These are phyloP conservation scores for Rallus limicola DNA, from an alignment of 2,113 vertebrate genomes.

Conservation along the genomic window DNA sequence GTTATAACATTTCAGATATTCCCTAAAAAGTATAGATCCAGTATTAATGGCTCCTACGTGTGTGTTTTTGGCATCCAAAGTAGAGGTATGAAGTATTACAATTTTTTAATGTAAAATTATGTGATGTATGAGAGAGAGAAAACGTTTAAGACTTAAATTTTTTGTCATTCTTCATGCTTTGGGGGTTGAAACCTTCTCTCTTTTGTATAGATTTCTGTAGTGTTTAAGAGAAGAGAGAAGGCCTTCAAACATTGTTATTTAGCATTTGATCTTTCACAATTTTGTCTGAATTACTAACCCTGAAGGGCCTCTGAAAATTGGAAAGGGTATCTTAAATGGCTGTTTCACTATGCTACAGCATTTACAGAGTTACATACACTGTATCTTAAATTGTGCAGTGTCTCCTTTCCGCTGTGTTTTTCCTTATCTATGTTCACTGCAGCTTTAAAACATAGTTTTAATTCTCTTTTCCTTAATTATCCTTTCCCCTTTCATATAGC, in stretches of 20 bases:
- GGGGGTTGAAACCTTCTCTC: slow-evolving; percentile 50
- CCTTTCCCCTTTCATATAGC: neutral
- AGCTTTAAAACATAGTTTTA: neutral
- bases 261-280: neutral
- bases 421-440: slow-evolving; percentile 8
- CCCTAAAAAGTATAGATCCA: slow-evolving; percentile 98
- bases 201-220: slow-evolving; percentile 30
- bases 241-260: slow-evolving; percentile 20
- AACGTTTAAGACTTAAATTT: neutral
- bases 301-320: slow-evolving; percentile 1
- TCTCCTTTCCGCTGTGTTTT: slow-evolving; percentile 39
- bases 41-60: slow-evolving; percentile 99
- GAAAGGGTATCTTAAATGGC: slow-evolving; percentile 1
- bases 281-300: slow-evolving; percentile 27
- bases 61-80: slow-evolving; percentile 99
- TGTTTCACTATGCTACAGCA: neutral
- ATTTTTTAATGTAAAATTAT: slow-evolving; percentile 61
- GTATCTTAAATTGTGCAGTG: neutral
- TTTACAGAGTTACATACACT: neutral
- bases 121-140: slow-evolving; percentile 52
- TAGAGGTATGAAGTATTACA: slow-evolving; percentile 88
- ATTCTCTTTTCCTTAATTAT: slow-evolving; percentile 4
- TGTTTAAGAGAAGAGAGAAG: slow-evolving; percentile 45
- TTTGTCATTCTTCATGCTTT: slow-evolving; percentile 48
- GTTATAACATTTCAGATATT: slow-evolving; percentile 86